Base-by-base conservation (phyloP, 2,113 vertebrate species). In the Pleuronectes platessa region DNA sequence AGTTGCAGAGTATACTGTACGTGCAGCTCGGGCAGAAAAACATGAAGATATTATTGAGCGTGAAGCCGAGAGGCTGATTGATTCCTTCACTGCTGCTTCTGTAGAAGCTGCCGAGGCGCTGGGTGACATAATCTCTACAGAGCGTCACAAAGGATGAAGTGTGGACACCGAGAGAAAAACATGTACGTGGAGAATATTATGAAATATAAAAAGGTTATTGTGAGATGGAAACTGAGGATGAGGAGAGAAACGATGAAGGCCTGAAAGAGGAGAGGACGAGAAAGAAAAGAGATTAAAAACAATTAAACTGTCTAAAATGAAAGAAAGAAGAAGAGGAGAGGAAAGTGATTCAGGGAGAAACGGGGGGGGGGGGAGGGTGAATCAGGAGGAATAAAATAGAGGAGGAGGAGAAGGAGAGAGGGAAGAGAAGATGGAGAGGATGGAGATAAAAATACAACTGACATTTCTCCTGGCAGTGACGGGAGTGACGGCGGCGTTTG, bases 401-500 rank as follows among this genome's bases (percentile, higher is more conserved):
- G 26, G 27, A 7, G 31, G 31, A 31, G 27, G 5, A 31, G 15
- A 24, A 27, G 42, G 58, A 37, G 3, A 45, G 61, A 62, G 26
- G 55, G 56, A 75, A 18, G 21, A 21, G 49, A 37, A 51, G 54
- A n/a, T 13, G 56, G n/a, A 51, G 9, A 47, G 11, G 23, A 68
- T 64, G 64, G 56, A 76, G 76, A 88, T 74, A 73, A 78, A 91
- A 83, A 90, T 81, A 83, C 68, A 72, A 72, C 51, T 82, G 85
- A 87, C 83, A 90, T 89, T 89, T 89, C 72, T 88, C 27, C 74
- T 84, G 71, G 83, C 2, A 69, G 72, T 62, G 61, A 86, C 61
- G 51, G 61, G 58, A 68, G 68, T 35, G 35, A 61, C 26, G 31
- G 81, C 7, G 51, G 24, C 37, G 51, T 59, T 73, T 63, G 62